Percentiles rank a stretch among this genome's conserved stretches.
Evolutionary conservation across 2,888 invertebrate species (phyloP).

Genomic region (Ligdia adustata): DNA sequence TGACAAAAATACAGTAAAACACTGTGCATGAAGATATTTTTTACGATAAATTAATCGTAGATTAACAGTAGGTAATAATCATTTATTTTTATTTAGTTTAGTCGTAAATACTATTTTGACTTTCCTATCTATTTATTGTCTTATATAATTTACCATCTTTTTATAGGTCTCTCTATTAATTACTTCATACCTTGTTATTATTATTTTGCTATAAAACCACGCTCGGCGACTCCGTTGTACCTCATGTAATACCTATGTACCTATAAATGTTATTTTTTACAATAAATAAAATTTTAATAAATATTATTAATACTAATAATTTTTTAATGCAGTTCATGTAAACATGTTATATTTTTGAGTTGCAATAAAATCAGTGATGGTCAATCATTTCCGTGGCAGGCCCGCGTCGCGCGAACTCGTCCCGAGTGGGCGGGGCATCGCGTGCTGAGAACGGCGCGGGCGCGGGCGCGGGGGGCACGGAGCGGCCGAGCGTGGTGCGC

Average conservation of each 20-base stretch:
- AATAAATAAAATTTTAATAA: background rate
- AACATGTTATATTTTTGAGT: background rate
- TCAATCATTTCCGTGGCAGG: slow-evolving; percentile 46
- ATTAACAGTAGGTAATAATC: too few species aligned
- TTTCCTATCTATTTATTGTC: too few species aligned
- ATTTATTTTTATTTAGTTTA: too few species aligned
- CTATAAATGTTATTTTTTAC: background rate
- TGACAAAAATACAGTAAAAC: too few species aligned
- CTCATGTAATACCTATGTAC: background rate
- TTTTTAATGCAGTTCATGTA: background rate
- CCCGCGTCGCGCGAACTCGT: slow-evolving; percentile 60
- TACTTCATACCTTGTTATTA: too few species aligned
- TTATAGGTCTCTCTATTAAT: too few species aligned
- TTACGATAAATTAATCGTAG: too few species aligned
- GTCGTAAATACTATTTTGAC: too few species aligned
- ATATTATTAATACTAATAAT: background rate
- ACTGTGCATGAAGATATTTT: too few species aligned
- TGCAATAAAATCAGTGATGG: background rate
- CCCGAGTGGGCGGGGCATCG: slow-evolving; percentile 46
- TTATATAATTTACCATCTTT: too few species aligned
- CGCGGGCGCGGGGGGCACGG: slow-evolving; percentile 63
- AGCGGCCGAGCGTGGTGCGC: slow-evolving; percentile 78
- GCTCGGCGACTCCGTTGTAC: slow-evolving; percentile 22
- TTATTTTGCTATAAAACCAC: too few species aligned
- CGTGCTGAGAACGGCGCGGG: too few species aligned